Evolutionary conservation across 2,888 invertebrate species (phyloP).

Genomic region (Metacarcinus magister): DNA sequence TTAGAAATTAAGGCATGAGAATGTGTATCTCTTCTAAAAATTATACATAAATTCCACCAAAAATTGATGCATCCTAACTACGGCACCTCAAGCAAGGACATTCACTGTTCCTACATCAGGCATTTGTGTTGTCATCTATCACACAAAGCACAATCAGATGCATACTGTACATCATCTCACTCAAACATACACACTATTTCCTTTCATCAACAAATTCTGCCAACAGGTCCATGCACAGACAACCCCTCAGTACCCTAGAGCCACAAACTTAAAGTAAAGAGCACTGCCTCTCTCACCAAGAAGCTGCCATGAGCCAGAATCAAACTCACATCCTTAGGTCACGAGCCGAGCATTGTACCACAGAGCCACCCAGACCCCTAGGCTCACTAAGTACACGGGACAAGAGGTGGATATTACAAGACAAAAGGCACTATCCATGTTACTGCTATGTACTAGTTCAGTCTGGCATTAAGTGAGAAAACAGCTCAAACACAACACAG

Average conservation of each 20-base stretch:
- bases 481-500: background rate
- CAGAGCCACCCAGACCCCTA: no score
- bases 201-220: no score
- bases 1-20: background rate
- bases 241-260: no score
- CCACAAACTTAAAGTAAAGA: no score
- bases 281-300: no score
- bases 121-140: background rate
- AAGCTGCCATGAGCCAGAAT: no score
- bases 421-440: background rate
- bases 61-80: background rate
- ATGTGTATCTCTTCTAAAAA: background rate
- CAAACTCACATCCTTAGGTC: no score
- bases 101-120: background rate
- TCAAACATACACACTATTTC: no score
- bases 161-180: background rate
- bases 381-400: no score
- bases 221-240: no score
- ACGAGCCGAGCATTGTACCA: no score
- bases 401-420: no score
- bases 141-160: background rate
- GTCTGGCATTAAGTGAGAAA: background rate
- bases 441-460: background rate
- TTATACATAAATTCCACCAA: background rate
- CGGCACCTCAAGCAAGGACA: background rate